Percentiles rank a stretch among this genome's conserved stretches.
These are phyloP conservation scores for Cyprinodon brontotheroides DNA, from an alignment of 2,113 vertebrate genomes.

Conservation along the genomic window DNA sequence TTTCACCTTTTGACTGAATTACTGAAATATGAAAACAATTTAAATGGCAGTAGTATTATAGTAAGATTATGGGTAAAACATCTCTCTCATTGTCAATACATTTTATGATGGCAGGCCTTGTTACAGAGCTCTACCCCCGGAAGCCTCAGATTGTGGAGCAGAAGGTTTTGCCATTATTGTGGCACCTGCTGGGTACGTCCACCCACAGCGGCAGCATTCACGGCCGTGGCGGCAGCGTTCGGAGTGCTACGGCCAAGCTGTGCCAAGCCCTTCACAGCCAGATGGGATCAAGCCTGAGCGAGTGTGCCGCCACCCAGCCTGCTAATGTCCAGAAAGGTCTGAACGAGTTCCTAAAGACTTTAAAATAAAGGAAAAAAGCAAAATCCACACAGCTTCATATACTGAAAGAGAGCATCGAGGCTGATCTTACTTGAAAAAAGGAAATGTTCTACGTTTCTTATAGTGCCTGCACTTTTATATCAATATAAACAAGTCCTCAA, in stretches of 20 bases:
- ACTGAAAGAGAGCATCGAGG: slow-evolving; percentile 41
- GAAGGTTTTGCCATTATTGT: slow-evolving; percentile 86
- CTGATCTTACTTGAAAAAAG: slow-evolving; percentile 74
- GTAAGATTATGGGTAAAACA: not conserved
- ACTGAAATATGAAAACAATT: too few species aligned
- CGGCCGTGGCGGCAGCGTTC: slow-evolving; percentile 82
- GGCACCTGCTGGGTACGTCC: slow-evolving; percentile 87
- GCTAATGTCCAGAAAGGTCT: slow-evolving; percentile 81
- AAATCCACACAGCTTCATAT: slow-evolving; percentile 25
- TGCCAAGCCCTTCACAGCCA: slow-evolving; percentile 85
- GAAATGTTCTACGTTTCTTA: slow-evolving; percentile 68
- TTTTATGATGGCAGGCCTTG: slow-evolving; percentile 80
- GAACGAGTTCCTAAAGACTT: slow-evolving; percentile 81
- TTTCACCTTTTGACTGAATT: too few species aligned
- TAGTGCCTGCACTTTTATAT: slow-evolving; percentile 81
- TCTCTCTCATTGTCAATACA: not conserved
- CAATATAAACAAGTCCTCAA: slow-evolving; percentile 49
- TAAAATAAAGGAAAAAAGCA: slow-evolving; percentile 41
- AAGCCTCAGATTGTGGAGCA: slow-evolving; percentile 89
- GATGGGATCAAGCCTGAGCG: slow-evolving; percentile 84
- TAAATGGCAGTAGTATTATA: not conserved
- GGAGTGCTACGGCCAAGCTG: slow-evolving; percentile 82
- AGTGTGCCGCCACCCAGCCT: slow-evolving; percentile 81
- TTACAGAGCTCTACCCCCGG: slow-evolving; percentile 85
- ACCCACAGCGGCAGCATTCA: slow-evolving; percentile 83